Conservation (phyloP, 64 coral and sea anemone species). For the Hydrozoanthus tunicans region DNA sequence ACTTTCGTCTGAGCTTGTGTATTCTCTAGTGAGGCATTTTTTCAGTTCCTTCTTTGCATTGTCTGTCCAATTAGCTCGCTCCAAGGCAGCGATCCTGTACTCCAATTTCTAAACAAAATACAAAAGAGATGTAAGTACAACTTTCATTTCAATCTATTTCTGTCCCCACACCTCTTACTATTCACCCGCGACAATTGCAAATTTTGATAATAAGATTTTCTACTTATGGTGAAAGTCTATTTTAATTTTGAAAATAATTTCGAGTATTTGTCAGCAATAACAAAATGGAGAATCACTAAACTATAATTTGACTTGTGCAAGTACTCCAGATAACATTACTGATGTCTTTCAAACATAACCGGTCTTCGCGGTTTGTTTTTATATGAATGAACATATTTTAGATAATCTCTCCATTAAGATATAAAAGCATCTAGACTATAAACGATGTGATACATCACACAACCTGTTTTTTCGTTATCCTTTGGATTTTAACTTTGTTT, state of each 20-base stretch:
- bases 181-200: neutral
- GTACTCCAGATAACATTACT: neutral
- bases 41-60: neutral
- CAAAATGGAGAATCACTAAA: neutral
- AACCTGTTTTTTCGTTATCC: neutral
- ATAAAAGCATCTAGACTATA: neutral
- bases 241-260: neutral
- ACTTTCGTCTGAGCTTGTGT: neutral
- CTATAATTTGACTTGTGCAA: neutral
- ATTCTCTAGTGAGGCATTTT: neutral
- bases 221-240: neutral
- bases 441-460: neutral
- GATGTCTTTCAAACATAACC: neutral
- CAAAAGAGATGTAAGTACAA: neutral
- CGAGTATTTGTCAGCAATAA: neutral
- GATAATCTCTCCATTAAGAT: neutral
- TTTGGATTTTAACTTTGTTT: neutral
- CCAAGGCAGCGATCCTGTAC: neutral
- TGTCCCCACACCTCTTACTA: neutral
- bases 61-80: neutral
- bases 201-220: slow-evolving; percentile 2
- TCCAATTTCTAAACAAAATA: slow-evolving; percentile 3
- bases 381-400: neutral
- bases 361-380: neutral
- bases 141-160: neutral